Conservation (phyloP, 1,140 invertebrate genomes). For the Geopemphigus sp. region DNA sequence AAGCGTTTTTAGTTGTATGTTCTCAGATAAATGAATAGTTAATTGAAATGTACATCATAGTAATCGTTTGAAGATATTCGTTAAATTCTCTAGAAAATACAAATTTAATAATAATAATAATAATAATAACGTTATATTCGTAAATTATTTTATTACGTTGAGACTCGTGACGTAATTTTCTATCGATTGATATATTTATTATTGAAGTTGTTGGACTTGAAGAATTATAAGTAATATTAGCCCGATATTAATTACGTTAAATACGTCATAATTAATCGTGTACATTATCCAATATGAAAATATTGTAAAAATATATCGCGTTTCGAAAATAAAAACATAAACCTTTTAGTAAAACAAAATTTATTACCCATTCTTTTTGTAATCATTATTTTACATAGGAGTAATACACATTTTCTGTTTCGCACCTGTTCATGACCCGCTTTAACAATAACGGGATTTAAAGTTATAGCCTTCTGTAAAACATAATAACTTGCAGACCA, state of each 20-base stretch:
- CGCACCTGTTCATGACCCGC: conserved; percentile 37
- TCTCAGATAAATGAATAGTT: too few relatives aligned
- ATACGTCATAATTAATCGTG: too few relatives aligned
- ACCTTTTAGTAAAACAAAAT: conserved; percentile 17
- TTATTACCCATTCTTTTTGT: conserved; percentile 5
- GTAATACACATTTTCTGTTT: conserved; percentile 35
- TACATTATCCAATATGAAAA: too few relatives aligned
- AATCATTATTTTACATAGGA: conserved; percentile 34
- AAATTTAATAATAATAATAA: too few relatives aligned
- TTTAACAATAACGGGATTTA: conserved; percentile 42
- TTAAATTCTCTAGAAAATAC: too few relatives aligned
- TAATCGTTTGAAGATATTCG: too few relatives aligned
- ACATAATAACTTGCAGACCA: conserved; percentile 44
- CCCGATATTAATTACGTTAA: too few relatives aligned
- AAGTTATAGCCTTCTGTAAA: conserved; percentile 39
- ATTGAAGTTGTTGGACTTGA: background rate
- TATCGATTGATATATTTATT: background rate
- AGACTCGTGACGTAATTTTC: background rate
- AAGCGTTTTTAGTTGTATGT: too few relatives aligned
- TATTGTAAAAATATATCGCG: background rate
- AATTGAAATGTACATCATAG: too few relatives aligned
- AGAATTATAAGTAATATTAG: too few relatives aligned
- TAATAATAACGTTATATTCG: too few relatives aligned
- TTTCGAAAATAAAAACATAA: background rate
- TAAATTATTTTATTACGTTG: too few relatives aligned